These are phyloP conservation scores for Andrena marginata DNA, from an alignment of 2,888 invertebrate genomes.

Conservation along the genomic window DNA sequence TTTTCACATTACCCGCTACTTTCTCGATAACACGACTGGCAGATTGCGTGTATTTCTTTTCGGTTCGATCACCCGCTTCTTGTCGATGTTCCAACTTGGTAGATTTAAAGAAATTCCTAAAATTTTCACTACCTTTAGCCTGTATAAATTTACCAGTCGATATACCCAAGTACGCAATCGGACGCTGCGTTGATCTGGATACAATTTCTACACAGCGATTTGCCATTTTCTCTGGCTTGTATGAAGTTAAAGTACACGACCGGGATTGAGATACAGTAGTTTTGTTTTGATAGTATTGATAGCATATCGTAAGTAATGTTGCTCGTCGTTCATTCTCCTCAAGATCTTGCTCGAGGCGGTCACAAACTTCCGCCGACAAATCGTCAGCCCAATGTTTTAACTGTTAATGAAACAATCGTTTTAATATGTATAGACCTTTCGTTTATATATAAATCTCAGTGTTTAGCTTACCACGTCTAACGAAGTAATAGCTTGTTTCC, in stretches of 20 bases:
- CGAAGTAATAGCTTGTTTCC: conserved; percentile 90
- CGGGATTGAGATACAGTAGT: conserved; percentile 86
- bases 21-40: background rate
- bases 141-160: conserved; percentile 85
- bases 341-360: conserved; percentile 92
- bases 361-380: conserved; percentile 92
- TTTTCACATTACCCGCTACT: background rate
- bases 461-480: conserved; percentile 87
- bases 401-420: conserved; percentile 73
- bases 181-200: conserved; percentile 87
- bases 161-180: conserved; percentile 85
- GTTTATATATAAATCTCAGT: conserved; percentile 7
- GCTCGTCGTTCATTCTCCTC: conserved; percentile 93
- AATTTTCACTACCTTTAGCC: conserved; percentile 77
- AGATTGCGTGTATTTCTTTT: conserved; percentile 33
- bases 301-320: conserved; percentile 91
- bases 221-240: conserved; percentile 89
- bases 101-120: conserved; percentile 80
- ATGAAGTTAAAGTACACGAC: conserved; percentile 87
- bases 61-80: conserved; percentile 48
- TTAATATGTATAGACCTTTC: background rate
- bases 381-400: conserved; percentile 92
- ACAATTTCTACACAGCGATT: conserved; percentile 89
- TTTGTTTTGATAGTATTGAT: conserved; percentile 82
- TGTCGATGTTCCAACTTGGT: conserved; percentile 76